Base-by-base conservation (phyloP, 30 jellyfish, hydroid and myxozoan genomes). In the Morbakka virulenta region DNA sequence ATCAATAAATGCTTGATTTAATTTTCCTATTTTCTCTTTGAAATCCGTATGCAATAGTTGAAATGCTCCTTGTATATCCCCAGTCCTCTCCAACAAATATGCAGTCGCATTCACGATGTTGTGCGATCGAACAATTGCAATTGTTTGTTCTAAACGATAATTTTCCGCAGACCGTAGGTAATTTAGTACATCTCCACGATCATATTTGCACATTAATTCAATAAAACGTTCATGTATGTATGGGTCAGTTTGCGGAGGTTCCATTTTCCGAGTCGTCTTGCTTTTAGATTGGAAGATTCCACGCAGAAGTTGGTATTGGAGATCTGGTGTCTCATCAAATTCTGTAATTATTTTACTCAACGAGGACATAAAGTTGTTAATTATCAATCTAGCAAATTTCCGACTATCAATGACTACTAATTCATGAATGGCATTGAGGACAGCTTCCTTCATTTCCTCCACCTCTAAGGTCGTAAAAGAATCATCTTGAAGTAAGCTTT, bases 401-500 rank as follows among this genome's bases (percentile, higher is more conserved):
- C 64, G 51, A 49, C 96, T 85, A 72, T 93, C 93, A 2, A 93
- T 85, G 21, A 35, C 95, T 11, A 93, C 96, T 11, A 93, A 85
- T 14, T 82, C 82, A 47, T 86, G 63, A 79, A 87, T 28, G 2
- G 88, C 35, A 0, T 32, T 72, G 79, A 93, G 52, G 26, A 93
- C 95, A 11, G 99, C 99, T 11, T 62, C 81, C 57, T 85, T 68
- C 76, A 93, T 28, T 41, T 86, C 97, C 17, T 74, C 89, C 32
- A 91, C 33, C 67, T 93, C 97, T 32, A 86, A 80, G 36, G 78
- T 96, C 1, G 99, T 93, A 61, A 93, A 93, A 9, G 99, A 93
- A 31, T 93, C 99, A 20, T 86, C 88, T 17, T 64, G 53, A 57
- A 93, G 76, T 62, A 87, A 50, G 41, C 78, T 87, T 23, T 86